These are phyloP conservation scores for Caracal caracal DNA, from an alignment of 2,113 vertebrate species.

Conservation along the genomic window DNA sequence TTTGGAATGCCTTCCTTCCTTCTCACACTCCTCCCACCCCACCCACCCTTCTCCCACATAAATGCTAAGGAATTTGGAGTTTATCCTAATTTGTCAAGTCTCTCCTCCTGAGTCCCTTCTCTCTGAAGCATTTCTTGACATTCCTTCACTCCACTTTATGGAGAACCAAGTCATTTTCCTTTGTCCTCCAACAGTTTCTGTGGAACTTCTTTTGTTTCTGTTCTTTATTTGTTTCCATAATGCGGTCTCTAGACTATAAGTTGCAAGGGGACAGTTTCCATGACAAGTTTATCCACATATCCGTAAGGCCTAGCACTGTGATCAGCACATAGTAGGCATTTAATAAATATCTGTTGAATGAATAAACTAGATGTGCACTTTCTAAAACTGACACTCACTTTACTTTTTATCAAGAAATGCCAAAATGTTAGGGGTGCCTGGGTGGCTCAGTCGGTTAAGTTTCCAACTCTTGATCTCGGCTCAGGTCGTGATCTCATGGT, in stretches of 20 bases:
- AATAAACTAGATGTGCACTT: neutral
- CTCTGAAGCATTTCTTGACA: conserved; percentile 10
- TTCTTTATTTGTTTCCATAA: neutral
- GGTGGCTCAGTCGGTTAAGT: too few relatives aligned
- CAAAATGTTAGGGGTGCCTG: neutral
- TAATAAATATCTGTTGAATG: neutral
- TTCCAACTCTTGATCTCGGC: too few relatives aligned
- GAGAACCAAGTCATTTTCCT: neutral
- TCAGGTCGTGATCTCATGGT: too few relatives aligned
- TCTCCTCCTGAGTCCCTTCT: neutral
- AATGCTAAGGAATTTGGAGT: neutral
- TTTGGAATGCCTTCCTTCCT: neutral
- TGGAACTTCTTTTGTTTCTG: neutral
- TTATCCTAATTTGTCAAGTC: neutral
- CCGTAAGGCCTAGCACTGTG: neutral
- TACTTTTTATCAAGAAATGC: conserved; percentile 31
- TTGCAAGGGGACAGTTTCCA: neutral
- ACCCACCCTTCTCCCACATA: neutral
- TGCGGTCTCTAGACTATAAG: neutral
- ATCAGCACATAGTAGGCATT: neutral
- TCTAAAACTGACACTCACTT: neutral
- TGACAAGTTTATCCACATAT: neutral
- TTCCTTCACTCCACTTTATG: neutral
- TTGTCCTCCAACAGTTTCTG: neutral
- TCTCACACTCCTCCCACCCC: neutral